These are phyloP conservation scores for Acrobasis consociella DNA, from an alignment of 2,888 invertebrate species.

Conservation along the genomic window DNA sequence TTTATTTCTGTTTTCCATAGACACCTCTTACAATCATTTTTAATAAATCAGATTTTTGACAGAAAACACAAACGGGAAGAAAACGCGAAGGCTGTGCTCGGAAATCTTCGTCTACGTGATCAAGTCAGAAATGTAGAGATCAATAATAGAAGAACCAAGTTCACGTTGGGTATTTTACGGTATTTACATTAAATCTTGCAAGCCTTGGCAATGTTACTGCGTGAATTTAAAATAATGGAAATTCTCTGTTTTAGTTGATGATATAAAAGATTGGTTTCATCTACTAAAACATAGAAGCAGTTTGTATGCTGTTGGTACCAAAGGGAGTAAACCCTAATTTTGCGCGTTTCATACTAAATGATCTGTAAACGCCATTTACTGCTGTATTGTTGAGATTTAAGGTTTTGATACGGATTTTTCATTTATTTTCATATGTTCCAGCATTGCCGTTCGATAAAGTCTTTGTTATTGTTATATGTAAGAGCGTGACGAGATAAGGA, in stretches of 20 bases:
- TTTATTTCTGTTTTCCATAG: too few relatives aligned
- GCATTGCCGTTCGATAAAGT: constrained; percentile 11
- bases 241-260: too few relatives aligned
- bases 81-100: too few relatives aligned
- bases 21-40: too few relatives aligned
- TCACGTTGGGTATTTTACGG: too few relatives aligned
- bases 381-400: constrained; percentile 16
- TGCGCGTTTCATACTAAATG: constrained; percentile 33
- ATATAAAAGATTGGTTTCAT: background rate
- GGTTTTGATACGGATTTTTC: constrained; percentile 7
- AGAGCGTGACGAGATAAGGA: constrained; percentile 10
- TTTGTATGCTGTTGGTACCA: background rate
- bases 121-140: too few relatives aligned
- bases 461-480: constrained; percentile 6
- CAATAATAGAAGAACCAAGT: too few relatives aligned
- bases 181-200: too few relatives aligned
- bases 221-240: background rate
- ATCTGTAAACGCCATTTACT: constrained; percentile 34
- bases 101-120: too few relatives aligned
- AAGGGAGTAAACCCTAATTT: constrained; percentile 7
- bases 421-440: constrained; percentile 14
- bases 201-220: background rate
- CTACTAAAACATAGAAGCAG: background rate
- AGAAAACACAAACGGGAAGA: too few relatives aligned
- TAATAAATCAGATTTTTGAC: too few relatives aligned